Evolutionary conservation across 2,113 vertebrate genomes (phyloP).

Genomic region (Thalassoma bifasciatum): DNA sequence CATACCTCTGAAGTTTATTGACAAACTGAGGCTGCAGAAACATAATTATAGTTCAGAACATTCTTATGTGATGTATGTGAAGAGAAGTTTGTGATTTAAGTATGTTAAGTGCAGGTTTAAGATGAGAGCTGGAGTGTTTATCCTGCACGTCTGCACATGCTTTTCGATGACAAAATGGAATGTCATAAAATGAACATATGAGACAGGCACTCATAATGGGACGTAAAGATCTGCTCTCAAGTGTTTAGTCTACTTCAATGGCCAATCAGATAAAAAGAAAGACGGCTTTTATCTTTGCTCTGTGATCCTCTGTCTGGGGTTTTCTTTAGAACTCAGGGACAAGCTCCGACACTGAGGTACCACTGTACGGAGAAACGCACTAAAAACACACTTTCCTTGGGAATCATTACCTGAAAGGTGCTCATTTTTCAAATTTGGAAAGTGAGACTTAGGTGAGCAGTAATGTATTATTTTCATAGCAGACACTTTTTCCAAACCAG

Average conservation of each 20-base stretch:
- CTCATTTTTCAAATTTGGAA: constrained; percentile 42
- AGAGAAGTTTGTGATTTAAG: constrained; percentile 19
- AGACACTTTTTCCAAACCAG: constrained; percentile 35
- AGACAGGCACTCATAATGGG: background rate
- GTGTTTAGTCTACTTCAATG: constrained; percentile 47
- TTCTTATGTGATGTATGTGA: background rate
- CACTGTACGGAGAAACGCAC: constrained; percentile 7
- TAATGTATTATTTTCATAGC: constrained; percentile 15
- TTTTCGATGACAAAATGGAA: background rate
- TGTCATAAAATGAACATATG: constrained; percentile 16
- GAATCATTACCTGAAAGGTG: constrained; percentile 2
- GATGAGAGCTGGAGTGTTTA: constrained; percentile 12
- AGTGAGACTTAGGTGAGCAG: constrained; percentile 23
- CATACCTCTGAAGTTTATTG: constrained; percentile 12
- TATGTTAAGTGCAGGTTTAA: constrained; percentile 42
- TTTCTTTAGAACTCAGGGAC: constrained; percentile 7
- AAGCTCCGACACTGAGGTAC: constrained; percentile 6
- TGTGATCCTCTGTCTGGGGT: constrained; percentile 9
- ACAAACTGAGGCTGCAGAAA: constrained; percentile 22
- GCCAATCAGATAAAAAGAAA: constrained; percentile 55
- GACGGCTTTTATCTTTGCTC: constrained; percentile 18
- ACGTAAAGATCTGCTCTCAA: constrained; percentile 5
- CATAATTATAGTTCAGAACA: constrained; percentile 24
- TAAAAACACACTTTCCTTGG: constrained; percentile 34
- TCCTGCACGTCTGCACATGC: constrained; percentile 19